phyloP scores from a whole-genome alignment of 64 coral and sea anemone genomes.

The Pocillopora verrucosa region DNA sequence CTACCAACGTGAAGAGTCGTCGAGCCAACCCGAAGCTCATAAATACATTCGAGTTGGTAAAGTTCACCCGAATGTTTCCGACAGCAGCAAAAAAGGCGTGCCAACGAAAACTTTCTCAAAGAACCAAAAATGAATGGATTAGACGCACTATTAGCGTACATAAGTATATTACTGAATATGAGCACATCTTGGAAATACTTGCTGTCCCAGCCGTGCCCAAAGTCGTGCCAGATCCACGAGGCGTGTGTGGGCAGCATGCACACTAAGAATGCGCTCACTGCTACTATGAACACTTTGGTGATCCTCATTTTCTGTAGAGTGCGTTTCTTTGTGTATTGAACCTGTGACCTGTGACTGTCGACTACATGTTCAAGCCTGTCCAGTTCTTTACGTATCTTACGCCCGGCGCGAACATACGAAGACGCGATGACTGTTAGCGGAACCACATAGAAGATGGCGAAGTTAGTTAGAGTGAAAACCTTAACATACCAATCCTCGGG shows the following conservation, averaged over 20 bases:
- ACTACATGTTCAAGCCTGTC: slow-evolving; percentile 38
- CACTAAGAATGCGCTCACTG: slow-evolving; percentile 75
- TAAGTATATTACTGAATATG: slow-evolving; percentile 85
- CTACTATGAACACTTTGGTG: slow-evolving; percentile 84
- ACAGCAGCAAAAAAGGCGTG: neutral
- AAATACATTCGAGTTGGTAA: neutral
- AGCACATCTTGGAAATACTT: slow-evolving; percentile 68
- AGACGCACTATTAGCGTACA: slow-evolving; percentile 80
- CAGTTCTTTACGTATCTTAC: slow-evolving; percentile 73
- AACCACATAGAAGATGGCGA: slow-evolving; percentile 76
- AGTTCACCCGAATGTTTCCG: neutral
- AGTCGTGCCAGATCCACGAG: slow-evolving; percentile 93
- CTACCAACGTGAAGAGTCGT: slow-evolving; percentile 4
- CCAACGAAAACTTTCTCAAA: slow-evolving; percentile 6
- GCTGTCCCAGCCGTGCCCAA: slow-evolving; percentile 49
- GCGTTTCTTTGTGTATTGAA: slow-evolving; percentile 54
- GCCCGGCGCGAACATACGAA: slow-evolving; percentile 75
- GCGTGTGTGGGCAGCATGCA: slow-evolving; percentile 94
- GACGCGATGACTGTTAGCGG: slow-evolving; percentile 73
- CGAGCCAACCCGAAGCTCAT: slow-evolving; percentile 33
- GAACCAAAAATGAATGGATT: slow-evolving; percentile 94
- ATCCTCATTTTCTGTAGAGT: slow-evolving; percentile 84
- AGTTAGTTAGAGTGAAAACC: slow-evolving; percentile 80
- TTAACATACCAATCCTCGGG: slow-evolving; percentile 82
- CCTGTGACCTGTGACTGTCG: slow-evolving; percentile 43